These are phyloP conservation scores for Microctenopoma stevenorrisi DNA, from an alignment of 2,797 vertebrate genomes.

Conservation along the genomic window DNA sequence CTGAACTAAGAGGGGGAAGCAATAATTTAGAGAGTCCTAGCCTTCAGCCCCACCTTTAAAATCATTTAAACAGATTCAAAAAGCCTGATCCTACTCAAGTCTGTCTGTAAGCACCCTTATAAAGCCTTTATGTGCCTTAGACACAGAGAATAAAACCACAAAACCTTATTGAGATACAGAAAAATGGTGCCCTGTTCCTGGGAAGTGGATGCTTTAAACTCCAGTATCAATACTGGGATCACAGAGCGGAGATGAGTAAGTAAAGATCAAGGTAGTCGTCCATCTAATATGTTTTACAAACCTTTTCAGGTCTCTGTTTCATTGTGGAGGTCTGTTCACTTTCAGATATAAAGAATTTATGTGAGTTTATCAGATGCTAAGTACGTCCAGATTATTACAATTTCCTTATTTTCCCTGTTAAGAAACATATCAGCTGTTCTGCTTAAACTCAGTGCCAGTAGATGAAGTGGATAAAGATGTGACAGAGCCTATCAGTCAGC, in stretches of 20 bases:
- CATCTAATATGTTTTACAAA: constrained; percentile 77
- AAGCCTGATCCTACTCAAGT: constrained; percentile 81
- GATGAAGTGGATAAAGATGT: constrained; percentile 44
- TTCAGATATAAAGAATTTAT: constrained; percentile 50
- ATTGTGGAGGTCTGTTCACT: constrained; percentile 33
- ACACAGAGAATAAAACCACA: constrained; percentile 75
- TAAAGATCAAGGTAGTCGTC: constrained; percentile 71
- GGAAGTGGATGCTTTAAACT: constrained; percentile 68
- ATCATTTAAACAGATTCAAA: constrained; percentile 87
- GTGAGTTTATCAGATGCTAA: constrained; percentile 58
- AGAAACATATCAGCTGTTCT: constrained; percentile 52
- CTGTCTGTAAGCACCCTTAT: constrained; percentile 85
- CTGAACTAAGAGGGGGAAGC: constrained; percentile 82
- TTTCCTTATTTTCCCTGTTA: constrained; percentile 56
- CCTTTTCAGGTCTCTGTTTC: constrained; percentile 68
- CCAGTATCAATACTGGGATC: constrained; percentile 70
- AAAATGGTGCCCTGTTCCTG: constrained; percentile 64
- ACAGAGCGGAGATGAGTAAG: constrained; percentile 65
- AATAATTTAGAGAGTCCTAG: constrained; percentile 85
- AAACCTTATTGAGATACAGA: constrained; percentile 75
- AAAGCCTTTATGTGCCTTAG: constrained; percentile 82
- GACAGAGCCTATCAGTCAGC: constrained; percentile 50
- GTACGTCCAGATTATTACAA: constrained; percentile 35
- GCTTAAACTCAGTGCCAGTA: constrained; percentile 46
- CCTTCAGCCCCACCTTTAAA: constrained; percentile 83